Base-by-base conservation (phyloP, 2,113 vertebrate species). In the Oreocharis arfaki region DNA sequence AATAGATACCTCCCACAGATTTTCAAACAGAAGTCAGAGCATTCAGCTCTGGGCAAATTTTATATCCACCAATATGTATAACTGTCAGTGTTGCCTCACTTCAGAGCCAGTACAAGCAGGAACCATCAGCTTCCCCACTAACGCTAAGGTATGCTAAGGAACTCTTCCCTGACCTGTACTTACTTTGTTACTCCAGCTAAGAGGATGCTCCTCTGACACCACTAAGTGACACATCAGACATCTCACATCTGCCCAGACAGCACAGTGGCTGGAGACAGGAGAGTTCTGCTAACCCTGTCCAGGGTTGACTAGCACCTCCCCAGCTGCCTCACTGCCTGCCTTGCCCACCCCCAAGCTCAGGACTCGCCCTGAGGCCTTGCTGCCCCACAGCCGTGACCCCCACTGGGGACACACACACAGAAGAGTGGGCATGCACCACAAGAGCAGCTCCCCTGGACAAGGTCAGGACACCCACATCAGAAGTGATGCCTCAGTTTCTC, bases 1-100 rank as follows among this genome's bases (percentile, higher is more conserved):
- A 93, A 77, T 0, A 63, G 33, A 3, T 13, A 80, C 15, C 27
- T 87, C 59, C 32, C 49, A 28, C 60, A 30, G 28, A 37, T 47
- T 68, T 84, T 52, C 69, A 52, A 63, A n/a, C 10, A 32, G 37
- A 73, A 46, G 23, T 33, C 23, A 35, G 44, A n/a, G 13, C 20
- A 64, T 84, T 70, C 47, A 80, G 56, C 46, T 64, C 46, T 11
- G 24, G 30, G 30, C 50, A 90, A 53, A 46, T 57, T 71, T 73
- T 69, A 73, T 42, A 87, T 61, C n/a, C 42, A 60, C 3, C 52
- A 42, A 1, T 22, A 22, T 0, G 1, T 68, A 0, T 9, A 61
- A 53, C 18, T 70, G 55, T 39, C 75, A 92, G 32, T 21, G 15
- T 4, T 83, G 55, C 46, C 84, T 85, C 27, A 44, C 42, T 73